phyloP scores from a whole-genome alignment of 2,888 invertebrate species.

The Sinohyriopsis cumingii region DNA sequence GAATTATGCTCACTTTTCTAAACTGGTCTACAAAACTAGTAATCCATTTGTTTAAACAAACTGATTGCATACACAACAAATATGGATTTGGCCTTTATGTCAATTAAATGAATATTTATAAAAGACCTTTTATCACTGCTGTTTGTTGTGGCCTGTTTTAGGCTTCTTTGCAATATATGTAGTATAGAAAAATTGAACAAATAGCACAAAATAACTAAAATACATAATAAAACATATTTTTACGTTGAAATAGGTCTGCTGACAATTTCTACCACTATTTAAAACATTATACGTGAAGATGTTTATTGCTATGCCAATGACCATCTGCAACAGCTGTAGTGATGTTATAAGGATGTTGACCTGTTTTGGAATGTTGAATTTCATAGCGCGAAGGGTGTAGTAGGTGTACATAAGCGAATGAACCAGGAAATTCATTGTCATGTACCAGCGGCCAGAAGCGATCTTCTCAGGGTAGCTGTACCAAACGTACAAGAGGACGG shows the following conservation, averaged over 20 bases:
- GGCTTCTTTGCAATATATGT: slow-evolving; percentile 52
- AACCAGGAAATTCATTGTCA: slow-evolving; percentile 74
- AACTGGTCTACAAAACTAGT: too few relatives aligned
- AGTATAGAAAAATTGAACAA: slow-evolving; percentile 69
- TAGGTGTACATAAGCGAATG: slow-evolving; percentile 75
- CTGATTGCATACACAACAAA: too few relatives aligned
- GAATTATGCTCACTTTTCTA: too few relatives aligned
- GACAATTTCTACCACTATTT: slow-evolving; percentile 65
- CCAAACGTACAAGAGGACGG: slow-evolving; percentile 74
- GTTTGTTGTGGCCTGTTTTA: neutral
- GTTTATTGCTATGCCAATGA: slow-evolving; percentile 91
- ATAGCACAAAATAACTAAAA: slow-evolving; percentile 67
- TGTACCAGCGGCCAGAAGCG: slow-evolving; percentile 69
- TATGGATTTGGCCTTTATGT: too few relatives aligned
- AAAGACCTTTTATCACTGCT: neutral
- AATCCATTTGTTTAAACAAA: too few relatives aligned
- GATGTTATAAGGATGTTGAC: slow-evolving; percentile 92
- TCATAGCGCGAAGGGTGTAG: slow-evolving; percentile 72
- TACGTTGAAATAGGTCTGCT: slow-evolving; percentile 72
- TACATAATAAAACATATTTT: slow-evolving; percentile 68
- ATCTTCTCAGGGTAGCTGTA: slow-evolving; percentile 67
- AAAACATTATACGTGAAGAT: slow-evolving; percentile 79
- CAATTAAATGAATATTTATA: too few relatives aligned
- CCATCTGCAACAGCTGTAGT: slow-evolving; percentile 93
- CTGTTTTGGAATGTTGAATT: slow-evolving; percentile 74